Conservation (phyloP, 2,888 invertebrate species). For the Fragum sueziense region DNA sequence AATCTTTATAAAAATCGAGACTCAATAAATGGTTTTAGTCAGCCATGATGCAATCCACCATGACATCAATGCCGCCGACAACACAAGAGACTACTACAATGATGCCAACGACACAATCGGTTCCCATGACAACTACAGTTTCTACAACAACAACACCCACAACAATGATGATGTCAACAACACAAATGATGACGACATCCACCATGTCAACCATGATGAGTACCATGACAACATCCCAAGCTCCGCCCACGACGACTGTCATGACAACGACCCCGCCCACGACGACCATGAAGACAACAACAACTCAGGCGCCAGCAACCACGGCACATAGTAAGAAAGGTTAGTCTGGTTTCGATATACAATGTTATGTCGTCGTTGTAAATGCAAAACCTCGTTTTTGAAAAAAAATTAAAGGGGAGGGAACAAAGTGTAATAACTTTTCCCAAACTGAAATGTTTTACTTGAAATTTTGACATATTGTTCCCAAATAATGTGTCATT, state of each 20-base stretch:
- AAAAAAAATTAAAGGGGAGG: too few species aligned
- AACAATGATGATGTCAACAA: background rate
- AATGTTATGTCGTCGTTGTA: too few species aligned
- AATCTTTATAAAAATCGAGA: too few species aligned
- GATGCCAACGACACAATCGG: background rate
- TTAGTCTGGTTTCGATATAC: background rate
- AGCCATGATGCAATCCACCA: background rate
- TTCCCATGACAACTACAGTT: background rate
- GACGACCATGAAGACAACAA: background rate
- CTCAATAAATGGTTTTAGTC: background rate
- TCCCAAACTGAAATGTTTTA: too few species aligned
- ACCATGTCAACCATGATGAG: background rate
- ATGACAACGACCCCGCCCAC: too few species aligned
- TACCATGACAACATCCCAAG: background rate
- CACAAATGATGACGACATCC: background rate
- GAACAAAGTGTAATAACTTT: too few species aligned
- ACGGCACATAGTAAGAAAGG: background rate
- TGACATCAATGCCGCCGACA: background rate
- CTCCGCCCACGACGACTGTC: too few species aligned
- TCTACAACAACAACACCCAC: background rate
- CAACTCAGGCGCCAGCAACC: background rate
- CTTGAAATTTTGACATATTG: too few species aligned
- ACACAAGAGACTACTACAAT: background rate
- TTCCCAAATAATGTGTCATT: too few species aligned
- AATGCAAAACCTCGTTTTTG: too few species aligned